A percentile compares a stretch with the other conserved stretches of the same genome.
Evolutionary conservation across 1,140 invertebrate genomes (phyloP).

Genomic region (Drosophila baimaii): DNA sequence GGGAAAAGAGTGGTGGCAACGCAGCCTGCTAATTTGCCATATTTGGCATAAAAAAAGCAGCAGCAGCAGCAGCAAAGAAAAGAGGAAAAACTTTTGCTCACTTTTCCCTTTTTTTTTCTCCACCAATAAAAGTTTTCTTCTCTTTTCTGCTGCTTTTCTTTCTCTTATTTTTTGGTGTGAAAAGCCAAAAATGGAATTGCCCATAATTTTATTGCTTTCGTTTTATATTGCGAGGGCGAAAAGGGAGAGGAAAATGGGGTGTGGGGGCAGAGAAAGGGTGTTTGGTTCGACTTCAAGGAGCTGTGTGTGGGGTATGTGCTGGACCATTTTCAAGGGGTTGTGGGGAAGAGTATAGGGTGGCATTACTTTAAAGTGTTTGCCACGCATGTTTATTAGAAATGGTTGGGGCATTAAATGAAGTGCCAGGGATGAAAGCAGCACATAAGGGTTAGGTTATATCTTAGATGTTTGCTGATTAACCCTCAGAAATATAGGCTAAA

Average conservation of each 20-base stretch:
- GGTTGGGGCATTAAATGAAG: neutral
- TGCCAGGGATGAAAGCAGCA: neutral
- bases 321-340: conserved; percentile 6
- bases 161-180: conserved; percentile 57
- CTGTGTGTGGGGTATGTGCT: conserved; percentile 1
- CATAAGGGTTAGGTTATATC: neutral
- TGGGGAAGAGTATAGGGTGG: conserved; percentile 13
- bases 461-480: neutral
- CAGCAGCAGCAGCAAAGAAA: neutral
- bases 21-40: conserved; percentile 57
- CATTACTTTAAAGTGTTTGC: conserved; percentile 49
- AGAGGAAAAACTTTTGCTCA: conserved; percentile 52
- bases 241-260: neutral
- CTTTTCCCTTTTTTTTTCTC: conserved; percentile 39
- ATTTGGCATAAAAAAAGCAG: conserved; percentile 10
- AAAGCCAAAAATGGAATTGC: conserved; percentile 74
- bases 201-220: conserved; percentile 77
- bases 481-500: neutral
- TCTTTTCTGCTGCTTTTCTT: conserved; percentile 1
- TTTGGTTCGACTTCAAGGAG: neutral
- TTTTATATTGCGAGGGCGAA: conserved; percentile 25
- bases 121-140: conserved; percentile 30
- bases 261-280: conserved; percentile 29
- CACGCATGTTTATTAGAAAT: conserved; percentile 29
- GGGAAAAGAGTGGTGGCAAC: conserved; percentile 2